These are phyloP conservation scores for Lepeophtheirus nordmannii DNA, from an alignment of 2,888 invertebrate genomes.

Conservation along the genomic window DNA sequence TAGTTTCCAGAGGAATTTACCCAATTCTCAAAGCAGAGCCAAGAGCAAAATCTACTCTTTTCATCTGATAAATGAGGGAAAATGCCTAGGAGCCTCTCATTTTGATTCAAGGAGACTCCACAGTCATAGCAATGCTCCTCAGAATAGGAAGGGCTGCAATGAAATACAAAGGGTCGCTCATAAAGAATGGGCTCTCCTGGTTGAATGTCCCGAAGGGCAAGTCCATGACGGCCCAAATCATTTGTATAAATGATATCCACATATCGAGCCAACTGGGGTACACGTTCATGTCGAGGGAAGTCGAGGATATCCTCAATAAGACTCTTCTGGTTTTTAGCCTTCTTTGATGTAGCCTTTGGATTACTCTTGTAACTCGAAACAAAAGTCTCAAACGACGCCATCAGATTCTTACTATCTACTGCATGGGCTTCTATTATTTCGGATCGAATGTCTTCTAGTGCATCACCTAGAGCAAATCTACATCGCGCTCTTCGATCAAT, in stretches of 20 bases:
- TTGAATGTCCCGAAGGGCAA: not conserved
- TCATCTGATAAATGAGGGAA: not conserved
- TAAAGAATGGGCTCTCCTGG: not conserved
- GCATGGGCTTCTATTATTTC: too few species aligned
- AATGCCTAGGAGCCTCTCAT: not conserved
- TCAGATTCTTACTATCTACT: too few species aligned
- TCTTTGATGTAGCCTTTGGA: not conserved
- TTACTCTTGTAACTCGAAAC: not conserved
- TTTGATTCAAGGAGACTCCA: not conserved
- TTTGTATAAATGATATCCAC: not conserved
- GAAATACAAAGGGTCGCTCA: not conserved
- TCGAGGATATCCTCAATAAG: not conserved
- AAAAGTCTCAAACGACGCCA: too few species aligned
- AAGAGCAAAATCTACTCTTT: not conserved
- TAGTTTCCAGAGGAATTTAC: not conserved
- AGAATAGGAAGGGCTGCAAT: not conserved
- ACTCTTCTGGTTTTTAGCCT: not conserved
- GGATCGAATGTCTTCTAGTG: not conserved
- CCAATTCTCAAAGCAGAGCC: not conserved
- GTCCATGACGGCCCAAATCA: not conserved
- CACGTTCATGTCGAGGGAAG: conserved; percentile 2
- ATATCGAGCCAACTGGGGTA: not conserved
- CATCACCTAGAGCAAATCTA: not conserved
- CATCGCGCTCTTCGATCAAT: not conserved
- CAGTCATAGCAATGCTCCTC: not conserved